Conservation (phyloP, 2,888 invertebrate genomes). For the Gryllus longicercus region DNA sequence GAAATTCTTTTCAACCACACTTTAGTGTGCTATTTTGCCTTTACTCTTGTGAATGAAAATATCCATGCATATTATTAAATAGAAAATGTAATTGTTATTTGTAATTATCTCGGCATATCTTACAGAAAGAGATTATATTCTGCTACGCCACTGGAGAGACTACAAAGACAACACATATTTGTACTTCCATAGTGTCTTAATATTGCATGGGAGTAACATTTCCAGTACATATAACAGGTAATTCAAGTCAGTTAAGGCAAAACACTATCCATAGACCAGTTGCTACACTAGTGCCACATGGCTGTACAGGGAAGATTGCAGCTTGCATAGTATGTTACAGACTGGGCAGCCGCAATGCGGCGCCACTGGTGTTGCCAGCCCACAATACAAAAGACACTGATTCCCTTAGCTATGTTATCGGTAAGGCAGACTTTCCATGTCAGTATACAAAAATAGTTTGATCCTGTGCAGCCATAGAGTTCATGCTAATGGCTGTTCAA, state of each 20-base stretch:
- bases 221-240: slow-evolving; percentile 17
- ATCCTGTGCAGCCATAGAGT: background rate
- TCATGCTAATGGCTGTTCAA: background rate
- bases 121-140: no score
- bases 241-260: slow-evolving; percentile 9
- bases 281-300: slow-evolving; percentile 1
- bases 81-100: no score
- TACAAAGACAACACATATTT: background rate
- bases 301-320: background rate
- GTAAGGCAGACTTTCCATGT: slow-evolving; percentile 11
- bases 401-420: background rate
- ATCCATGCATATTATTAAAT: no score
- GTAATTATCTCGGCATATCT: no score
- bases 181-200: slow-evolving; percentile 17
- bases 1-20: no score
- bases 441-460: background rate
- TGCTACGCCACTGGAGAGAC: background rate
- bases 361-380: background rate
- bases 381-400: background rate
- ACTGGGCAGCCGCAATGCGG: background rate
- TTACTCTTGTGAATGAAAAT: no score
- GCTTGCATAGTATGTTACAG: background rate
- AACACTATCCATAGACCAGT: background rate
- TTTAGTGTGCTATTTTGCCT: no score
- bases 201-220: slow-evolving; percentile 17